phyloP scores from a whole-genome alignment of 2,113 vertebrate genomes.

The Eptesicus fuscus region DNA sequence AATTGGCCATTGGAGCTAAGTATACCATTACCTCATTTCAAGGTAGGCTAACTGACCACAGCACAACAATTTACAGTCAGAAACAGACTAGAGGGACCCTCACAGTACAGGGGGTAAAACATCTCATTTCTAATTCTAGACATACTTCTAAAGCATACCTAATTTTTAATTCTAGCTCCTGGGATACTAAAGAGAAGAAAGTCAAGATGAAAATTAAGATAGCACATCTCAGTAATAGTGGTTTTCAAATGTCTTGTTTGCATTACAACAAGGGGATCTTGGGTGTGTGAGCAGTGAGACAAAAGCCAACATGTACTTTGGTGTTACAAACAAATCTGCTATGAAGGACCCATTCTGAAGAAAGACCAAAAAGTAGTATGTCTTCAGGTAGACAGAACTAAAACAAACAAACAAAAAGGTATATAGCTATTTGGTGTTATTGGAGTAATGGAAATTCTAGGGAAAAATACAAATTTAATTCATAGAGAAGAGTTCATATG shows the following conservation, averaged over 20 bases:
- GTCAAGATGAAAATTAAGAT: conserved; percentile 42
- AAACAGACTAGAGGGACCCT: background rate
- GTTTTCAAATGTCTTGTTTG: conserved; percentile 26
- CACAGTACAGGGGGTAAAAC: background rate
- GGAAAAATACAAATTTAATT: background rate
- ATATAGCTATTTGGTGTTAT: background rate
- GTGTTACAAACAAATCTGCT: background rate
- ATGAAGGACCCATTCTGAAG: background rate
- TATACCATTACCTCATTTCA: background rate
- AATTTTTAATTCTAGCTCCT: conserved; percentile 24
- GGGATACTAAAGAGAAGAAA: background rate
- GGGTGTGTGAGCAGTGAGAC: background rate
- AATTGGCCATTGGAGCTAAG: background rate
- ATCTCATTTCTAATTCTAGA: conserved; percentile 19
- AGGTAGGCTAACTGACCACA: background rate
- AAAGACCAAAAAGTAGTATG: background rate
- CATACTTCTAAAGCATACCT: conserved; percentile 31
- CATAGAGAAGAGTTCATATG: background rate
- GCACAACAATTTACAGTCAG: background rate
- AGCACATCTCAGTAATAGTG: background rate
- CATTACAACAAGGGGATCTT: background rate
- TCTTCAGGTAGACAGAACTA: background rate
- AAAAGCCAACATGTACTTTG: background rate
- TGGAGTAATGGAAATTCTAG: background rate
- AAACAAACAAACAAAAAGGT: background rate